These are phyloP conservation scores for Epirrhoe alternata DNA, from an alignment of 2,888 invertebrate species.

Conservation along the genomic window DNA sequence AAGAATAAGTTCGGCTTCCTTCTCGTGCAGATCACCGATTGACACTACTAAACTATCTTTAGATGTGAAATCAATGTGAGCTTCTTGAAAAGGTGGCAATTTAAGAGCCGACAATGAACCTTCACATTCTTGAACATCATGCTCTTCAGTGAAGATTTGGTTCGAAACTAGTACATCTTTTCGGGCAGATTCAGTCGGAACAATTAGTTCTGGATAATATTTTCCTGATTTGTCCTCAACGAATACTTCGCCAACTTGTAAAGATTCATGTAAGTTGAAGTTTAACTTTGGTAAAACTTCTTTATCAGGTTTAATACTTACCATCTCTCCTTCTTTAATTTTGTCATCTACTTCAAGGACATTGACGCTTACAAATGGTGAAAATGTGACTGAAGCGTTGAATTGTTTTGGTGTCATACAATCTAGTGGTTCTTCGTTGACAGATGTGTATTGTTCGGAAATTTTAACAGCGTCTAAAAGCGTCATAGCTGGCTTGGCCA, in stretches of 20 bases:
- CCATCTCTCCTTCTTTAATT: conserved; percentile 85
- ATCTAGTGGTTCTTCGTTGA: conserved; percentile 86
- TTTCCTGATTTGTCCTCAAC: conserved; percentile 90
- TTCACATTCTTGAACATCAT: conserved; percentile 88
- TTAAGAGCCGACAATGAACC: conserved; percentile 85
- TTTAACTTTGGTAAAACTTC: conserved; percentile 85
- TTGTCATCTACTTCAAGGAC: conserved; percentile 88
- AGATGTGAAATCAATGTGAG: conserved; percentile 84
- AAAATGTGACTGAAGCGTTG: conserved; percentile 84
- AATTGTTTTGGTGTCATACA: conserved; percentile 76
- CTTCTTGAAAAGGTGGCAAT: conserved; percentile 86
- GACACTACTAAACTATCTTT: conserved; percentile 86
- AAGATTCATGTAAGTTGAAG: conserved; percentile 86
- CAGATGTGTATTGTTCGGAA: conserved; percentile 85
- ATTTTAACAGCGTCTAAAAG: conserved; percentile 88
- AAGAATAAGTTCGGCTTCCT: conserved; percentile 84
- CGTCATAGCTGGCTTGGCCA: conserved; percentile 84
- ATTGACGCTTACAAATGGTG: conserved; percentile 87
- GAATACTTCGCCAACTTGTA: conserved; percentile 88
- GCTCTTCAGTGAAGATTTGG: conserved; percentile 87
- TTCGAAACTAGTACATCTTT: conserved; percentile 87
- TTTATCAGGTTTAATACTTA: conserved; percentile 71
- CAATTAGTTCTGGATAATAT: conserved; percentile 91
- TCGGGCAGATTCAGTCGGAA: conserved; percentile 91
- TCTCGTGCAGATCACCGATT: conserved; percentile 86